Conservation (phyloP, 2,888 invertebrate species). For the Drosophila greeni region DNA sequence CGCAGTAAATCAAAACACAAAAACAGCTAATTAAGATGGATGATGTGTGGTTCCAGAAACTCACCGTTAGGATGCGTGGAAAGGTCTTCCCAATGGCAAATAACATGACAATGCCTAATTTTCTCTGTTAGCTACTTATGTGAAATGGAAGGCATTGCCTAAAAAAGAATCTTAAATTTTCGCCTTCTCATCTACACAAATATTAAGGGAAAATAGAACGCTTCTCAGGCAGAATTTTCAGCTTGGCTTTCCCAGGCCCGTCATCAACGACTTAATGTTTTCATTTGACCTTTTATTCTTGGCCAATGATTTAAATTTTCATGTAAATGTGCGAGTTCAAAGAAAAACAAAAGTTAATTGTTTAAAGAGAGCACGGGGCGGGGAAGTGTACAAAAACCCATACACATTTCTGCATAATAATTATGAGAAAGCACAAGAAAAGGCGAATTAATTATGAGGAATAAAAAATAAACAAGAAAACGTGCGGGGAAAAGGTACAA, state of each 20-base stretch:
- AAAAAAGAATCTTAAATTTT: conserved; percentile 4
- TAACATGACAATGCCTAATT: conserved; percentile 21
- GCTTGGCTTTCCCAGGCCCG: conserved; percentile 14
- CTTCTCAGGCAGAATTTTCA: conserved; percentile 11
- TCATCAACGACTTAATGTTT: conserved; percentile 10
- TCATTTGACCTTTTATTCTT: conserved; percentile 19
- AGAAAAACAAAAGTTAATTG: conserved; percentile 59
- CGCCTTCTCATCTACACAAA: conserved; percentile 25
- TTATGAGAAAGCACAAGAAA: conserved; percentile 61
- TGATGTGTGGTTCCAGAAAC: conserved; percentile 11
- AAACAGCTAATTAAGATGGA: conserved; percentile 20
- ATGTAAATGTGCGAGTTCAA: conserved; percentile 32
- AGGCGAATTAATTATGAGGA: conserved; percentile 62
- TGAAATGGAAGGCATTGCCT: conserved; percentile 23
- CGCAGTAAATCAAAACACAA: conserved; percentile 1
- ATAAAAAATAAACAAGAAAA: conserved; percentile 50
- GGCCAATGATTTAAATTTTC: conserved; percentile 38
- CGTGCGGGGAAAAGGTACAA: too few species aligned
- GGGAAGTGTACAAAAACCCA: conserved; percentile 28
- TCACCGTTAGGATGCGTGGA: conserved; percentile 19
- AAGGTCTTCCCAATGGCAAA: conserved; percentile 6
- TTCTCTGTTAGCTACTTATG: conserved; percentile 7
- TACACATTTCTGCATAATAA: conserved; percentile 62
- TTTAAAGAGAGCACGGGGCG: conserved; percentile 17
- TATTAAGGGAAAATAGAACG: background rate